Evolutionary conservation across 2,888 invertebrate genomes (phyloP).

Genomic region (Ctena decussata): DNA sequence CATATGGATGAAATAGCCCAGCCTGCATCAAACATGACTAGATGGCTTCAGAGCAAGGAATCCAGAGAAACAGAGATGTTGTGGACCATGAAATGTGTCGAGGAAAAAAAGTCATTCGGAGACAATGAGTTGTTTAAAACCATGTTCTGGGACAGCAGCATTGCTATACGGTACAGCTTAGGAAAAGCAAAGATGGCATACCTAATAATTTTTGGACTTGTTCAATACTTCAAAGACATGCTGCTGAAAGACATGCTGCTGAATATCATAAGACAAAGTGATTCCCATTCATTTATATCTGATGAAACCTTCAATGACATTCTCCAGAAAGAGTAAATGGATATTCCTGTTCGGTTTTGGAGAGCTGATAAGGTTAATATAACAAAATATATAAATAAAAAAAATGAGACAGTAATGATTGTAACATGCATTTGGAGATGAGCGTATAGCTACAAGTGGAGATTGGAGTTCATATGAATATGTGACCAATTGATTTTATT

Average conservation of each 20-base stretch:
- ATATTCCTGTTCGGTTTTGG: constrained; percentile 74
- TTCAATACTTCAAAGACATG: constrained; percentile 54
- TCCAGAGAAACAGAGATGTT: constrained; percentile 59
- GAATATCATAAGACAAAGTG: constrained; percentile 8
- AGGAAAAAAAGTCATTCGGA: constrained; percentile 43
- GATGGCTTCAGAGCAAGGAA: constrained; percentile 23
- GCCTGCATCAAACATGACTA: background rate
- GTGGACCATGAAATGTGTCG: constrained; percentile 47
- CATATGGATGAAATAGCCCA: background rate
- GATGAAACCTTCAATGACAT: constrained; percentile 66
- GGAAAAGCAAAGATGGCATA: constrained; percentile 49
- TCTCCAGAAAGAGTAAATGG: constrained; percentile 71
- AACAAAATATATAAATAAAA: too few relatives aligned
- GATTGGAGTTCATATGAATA: too few relatives aligned
- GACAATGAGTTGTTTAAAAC: constrained; percentile 46
- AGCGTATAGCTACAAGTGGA: too few relatives aligned
- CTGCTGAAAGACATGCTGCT: constrained; percentile 2
- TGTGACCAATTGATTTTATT: too few relatives aligned
- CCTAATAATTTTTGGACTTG: constrained; percentile 49
- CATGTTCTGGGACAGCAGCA: constrained; percentile 62
- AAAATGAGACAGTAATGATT: too few relatives aligned
- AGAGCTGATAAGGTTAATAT: constrained; percentile 66
- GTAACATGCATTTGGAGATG: too few relatives aligned
- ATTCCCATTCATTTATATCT: constrained; percentile 50
- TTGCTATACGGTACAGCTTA: constrained; percentile 38